Conservation (phyloP, 2,888 invertebrate genomes). For the Leptopilina syphax region DNA sequence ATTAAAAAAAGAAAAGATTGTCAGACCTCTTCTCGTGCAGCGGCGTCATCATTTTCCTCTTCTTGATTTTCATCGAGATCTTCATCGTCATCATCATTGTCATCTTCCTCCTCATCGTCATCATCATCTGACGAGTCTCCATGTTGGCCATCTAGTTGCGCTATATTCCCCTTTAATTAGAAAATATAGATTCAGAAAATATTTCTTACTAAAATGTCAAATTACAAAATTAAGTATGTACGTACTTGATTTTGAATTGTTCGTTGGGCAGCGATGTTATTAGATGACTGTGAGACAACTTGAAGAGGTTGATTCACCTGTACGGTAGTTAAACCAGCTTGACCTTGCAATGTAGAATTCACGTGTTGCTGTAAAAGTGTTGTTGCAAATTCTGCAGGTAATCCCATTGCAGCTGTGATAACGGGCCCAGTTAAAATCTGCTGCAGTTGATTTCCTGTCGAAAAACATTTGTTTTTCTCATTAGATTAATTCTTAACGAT, state of each 20-base stretch:
- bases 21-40: constrained; percentile 73
- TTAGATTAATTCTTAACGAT: background rate
- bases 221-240: background rate
- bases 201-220: background rate
- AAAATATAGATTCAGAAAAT: background rate
- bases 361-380: constrained; percentile 93
- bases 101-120: constrained; percentile 85
- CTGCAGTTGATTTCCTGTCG: constrained; percentile 79
- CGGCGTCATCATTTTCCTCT: constrained; percentile 75
- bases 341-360: constrained; percentile 85
- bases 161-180: constrained; percentile 66
- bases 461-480: constrained; percentile 45
- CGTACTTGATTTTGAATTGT: constrained; percentile 67
- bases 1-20: constrained; percentile 1
- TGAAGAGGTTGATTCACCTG: constrained; percentile 70
- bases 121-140: constrained; percentile 87
- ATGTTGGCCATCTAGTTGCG: constrained; percentile 81
- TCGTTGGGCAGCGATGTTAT: constrained; percentile 66
- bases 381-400: constrained; percentile 89
- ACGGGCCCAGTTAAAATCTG: constrained; percentile 91
- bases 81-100: constrained; percentile 78
- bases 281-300: constrained; percentile 66
- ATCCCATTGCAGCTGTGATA: constrained; percentile 92
- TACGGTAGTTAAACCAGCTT: constrained; percentile 74
- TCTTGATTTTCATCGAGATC: constrained; percentile 77